Evolutionary conservation across 2,113 vertebrate genomes (phyloP), one percentile per base, ranked within the genome.

Genomic region (Gnathonemus echidnorhynchus): DNA sequence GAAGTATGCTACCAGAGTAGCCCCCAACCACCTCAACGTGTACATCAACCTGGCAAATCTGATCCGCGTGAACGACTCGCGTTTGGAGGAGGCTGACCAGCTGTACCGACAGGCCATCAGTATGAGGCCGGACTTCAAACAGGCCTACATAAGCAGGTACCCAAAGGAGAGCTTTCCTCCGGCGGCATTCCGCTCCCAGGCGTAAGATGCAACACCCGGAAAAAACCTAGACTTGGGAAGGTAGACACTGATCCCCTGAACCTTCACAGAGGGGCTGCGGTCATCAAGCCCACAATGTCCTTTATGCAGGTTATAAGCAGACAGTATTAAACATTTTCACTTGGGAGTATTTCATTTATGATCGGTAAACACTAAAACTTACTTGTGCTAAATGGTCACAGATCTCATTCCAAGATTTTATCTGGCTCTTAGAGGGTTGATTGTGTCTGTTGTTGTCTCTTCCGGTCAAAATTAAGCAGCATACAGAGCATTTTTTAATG

Each of bases 71-170:
- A 98, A 99, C 2, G 98, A 99, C 35, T 99, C 98, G 0, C 96
- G 98, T 0, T 95, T 99, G 11, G 98, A 99, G 92, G 98, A 99
- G 95, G 98, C 98, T 0, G 98, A 99, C 95, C 98, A 99, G 87
- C 97, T 99, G 0, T 99, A 99, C 93, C 95, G 98, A 87, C 98
- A 99, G 89, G 98, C 98, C 3, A 99, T 99, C 94, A 99, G 98
- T 94, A 99, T 99, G 98, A 97, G 98, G 49, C 98, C 98, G 0
- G 98, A 99, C 95, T 99, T 99, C 95, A 99, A 99, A 90, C 98
- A 99, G 89, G 98, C 98, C 89, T 99, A 99, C 92, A 99, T 99
- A 92, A 99, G 98, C 97, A 98, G 98, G 98, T 97, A 95, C 90
- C 91, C 15, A n/a, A 24, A n/a, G 10, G n/a, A 27, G 70, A 19